Evolutionary conservation across 2,113 vertebrate genomes (phyloP).

Genomic region (Saguinus imperator): DNA sequence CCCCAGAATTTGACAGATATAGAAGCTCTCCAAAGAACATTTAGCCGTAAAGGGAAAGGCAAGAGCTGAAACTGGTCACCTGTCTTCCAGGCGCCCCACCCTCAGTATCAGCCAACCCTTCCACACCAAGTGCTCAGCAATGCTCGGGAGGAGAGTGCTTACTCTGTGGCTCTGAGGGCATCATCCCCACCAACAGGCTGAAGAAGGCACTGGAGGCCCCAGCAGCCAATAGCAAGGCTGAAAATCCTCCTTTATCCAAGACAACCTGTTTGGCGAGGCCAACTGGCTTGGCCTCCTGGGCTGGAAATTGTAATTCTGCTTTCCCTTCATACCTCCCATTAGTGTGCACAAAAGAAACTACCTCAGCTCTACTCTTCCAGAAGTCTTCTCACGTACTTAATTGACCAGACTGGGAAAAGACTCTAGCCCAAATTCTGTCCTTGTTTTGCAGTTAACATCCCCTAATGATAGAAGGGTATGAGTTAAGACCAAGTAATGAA

Average conservation of each 20-base stretch:
- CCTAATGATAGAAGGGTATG: neutral
- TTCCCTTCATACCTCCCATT: neutral
- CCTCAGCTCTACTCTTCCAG: neutral
- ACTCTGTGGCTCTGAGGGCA: neutral
- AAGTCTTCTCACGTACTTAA: neutral
- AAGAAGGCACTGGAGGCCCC: neutral
- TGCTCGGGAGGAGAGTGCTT: neutral
- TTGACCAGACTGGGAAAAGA: neutral
- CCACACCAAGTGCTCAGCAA: neutral
- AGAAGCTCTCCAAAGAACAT: neutral
- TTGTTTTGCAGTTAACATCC: conserved; percentile 8
- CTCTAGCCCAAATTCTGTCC: neutral
- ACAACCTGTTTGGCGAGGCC: conserved; percentile 45
- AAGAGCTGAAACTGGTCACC: neutral
- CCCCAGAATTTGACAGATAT: neutral
- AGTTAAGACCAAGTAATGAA: neutral
- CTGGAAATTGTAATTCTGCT: conserved; percentile 39
- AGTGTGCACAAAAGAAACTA: neutral
- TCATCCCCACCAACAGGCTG: neutral
- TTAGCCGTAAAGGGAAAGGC: neutral
- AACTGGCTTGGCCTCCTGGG: neutral
- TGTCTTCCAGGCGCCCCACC: neutral
- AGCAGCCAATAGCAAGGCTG: neutral
- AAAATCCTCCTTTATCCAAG: conserved; percentile 31
- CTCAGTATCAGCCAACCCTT: neutral